Conservation (phyloP, 2,797 vertebrate species). For the Fringilla coelebs region DNA sequence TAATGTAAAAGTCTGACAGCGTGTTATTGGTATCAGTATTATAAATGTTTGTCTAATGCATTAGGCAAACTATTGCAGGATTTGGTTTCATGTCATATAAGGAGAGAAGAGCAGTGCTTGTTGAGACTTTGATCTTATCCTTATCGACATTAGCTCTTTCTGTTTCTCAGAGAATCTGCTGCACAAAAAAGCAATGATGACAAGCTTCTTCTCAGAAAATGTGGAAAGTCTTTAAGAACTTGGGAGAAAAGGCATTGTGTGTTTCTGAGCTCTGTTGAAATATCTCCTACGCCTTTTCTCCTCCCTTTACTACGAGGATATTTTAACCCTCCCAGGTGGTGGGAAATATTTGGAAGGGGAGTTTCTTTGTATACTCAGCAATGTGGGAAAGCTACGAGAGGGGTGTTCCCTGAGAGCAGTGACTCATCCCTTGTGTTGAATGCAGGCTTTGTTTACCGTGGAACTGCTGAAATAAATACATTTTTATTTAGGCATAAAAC, state of each 20-base stretch:
- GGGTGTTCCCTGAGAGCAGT: conserved; percentile 37
- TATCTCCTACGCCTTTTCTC: background rate
- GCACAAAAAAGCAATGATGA: background rate
- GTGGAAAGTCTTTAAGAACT: background rate
- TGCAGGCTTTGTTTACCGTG: background rate
- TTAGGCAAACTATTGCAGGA: background rate
- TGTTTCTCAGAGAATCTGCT: background rate
- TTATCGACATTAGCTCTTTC: background rate
- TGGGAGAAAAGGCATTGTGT: background rate
- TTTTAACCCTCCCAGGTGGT: conserved; percentile 14
- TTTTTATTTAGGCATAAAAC: background rate
- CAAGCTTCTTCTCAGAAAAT: background rate
- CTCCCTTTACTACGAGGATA: background rate
- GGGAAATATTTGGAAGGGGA: conserved; percentile 35
- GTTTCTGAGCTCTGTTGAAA: conserved; percentile 11
- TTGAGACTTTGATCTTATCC: conserved; percentile 8
- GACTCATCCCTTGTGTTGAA: conserved; percentile 23
- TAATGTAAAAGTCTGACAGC: background rate
- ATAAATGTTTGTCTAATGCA: conserved; percentile 23
- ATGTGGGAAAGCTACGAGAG: conserved; percentile 33
- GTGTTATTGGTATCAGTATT: background rate
- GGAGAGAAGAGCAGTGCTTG: background rate
- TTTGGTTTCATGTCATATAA: conserved; percentile 22
- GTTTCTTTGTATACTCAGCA: conserved; percentile 28
- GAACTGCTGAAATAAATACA: background rate